Evolutionary conservation across 1,140 invertebrate genomes (phyloP).

Genomic region (Brachionus paranguensis): DNA sequence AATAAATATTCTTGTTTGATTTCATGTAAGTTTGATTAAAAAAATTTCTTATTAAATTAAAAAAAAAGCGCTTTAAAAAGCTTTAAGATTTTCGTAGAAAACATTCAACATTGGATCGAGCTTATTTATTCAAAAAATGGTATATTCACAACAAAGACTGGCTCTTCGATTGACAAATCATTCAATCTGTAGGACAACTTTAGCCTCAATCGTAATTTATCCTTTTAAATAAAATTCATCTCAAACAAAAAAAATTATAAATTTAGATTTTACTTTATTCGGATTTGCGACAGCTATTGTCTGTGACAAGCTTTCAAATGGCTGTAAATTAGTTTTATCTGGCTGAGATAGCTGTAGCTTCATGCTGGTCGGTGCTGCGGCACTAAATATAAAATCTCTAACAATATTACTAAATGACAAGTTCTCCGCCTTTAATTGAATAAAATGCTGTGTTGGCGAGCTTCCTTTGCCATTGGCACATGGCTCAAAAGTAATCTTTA

Average conservation of each 20-base stretch:
- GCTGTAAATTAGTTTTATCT: background rate
- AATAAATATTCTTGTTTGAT: conserved; percentile 17
- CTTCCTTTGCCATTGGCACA: background rate
- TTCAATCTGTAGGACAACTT: conserved; percentile 14
- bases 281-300: conserved; percentile 14
- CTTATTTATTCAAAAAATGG: conserved; percentile 11
- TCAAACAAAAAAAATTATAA: background rate
- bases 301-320: background rate
- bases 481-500: conserved; percentile 34
- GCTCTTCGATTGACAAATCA: background rate
- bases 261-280: background rate
- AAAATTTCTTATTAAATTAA: background rate
- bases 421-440: conserved; percentile 14
- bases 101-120: background rate
- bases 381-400: conserved; percentile 33
- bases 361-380: conserved; percentile 15
- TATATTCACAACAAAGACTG: conserved; percentile 20
- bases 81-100: background rate
- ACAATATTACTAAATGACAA: background rate
- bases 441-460: conserved; percentile 18
- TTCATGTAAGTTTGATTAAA: background rate
- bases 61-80: background rate
- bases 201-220: background rate
- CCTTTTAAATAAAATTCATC: background rate
- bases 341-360: conserved; percentile 13